Base-by-base conservation (phyloP, 1,140 invertebrate species). In the Megalopta genalis region DNA sequence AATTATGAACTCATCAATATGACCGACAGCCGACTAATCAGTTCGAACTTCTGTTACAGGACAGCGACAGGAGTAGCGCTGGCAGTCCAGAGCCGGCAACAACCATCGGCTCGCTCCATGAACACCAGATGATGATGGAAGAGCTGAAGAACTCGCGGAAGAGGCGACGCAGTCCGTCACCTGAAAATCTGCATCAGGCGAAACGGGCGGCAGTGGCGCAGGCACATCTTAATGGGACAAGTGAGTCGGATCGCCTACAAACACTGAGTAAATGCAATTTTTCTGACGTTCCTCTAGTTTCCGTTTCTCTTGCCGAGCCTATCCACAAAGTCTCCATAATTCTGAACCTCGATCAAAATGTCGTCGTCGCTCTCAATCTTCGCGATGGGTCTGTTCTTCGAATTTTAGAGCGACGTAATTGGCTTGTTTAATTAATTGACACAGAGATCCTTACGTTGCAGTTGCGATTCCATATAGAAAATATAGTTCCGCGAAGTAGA, bases 221-320 rank as follows among this genome's bases (percentile, higher is more conserved):
- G 80, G 94, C 94, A 25, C 95, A 95, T 89, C 90, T 95, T n/a
- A 95, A 96, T 92, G 96, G 96, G 93, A 95, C 95, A 90, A 96
- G 96, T 97, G 94, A 94, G 95, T 95, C 4, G 23, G 39, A 46
- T 46, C 21, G 10, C 12, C 64, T 65, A 65, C 21, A 42, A 23
- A 65, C 37, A 32, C 49, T 54, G 21, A 54, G 49, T 54, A 54
- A 54, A 54, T 5, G 0, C 14, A 21, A 54, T 54, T 54, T 21
- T 54, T 21, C 49, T 21, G 16, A 5, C 0, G 6, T 54, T 54
- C n/a, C n/a, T 5, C 7, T 9, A 1, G 9, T 14, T 57, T 57
- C n/a, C 21, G 0, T n/a, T 57, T 9, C 52, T 4, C 18, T 54
- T 8, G 16, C 18, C 2, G 21, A 21, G 21, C 16, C 18, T 49